A percentile compares a stretch with the other conserved stretches of the same genome.
phyloP scores from a whole-genome alignment of 2,113 vertebrate genomes.

The Cephalopholis sonnerati region DNA sequence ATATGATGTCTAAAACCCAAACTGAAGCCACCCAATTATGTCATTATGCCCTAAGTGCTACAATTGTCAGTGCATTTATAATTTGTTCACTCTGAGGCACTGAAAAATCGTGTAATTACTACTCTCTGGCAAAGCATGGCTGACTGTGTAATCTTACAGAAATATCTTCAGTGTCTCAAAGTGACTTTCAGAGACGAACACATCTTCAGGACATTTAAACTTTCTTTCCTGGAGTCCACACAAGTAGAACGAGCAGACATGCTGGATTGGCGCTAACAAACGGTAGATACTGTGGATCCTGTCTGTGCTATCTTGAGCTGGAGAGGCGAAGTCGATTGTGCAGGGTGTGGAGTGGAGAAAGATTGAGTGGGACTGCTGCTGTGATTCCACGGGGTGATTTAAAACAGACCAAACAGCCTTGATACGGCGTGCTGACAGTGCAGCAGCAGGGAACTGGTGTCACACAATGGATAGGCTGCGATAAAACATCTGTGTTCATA shows the following conservation, averaged over 20 bases:
- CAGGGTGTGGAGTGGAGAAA: slow-evolving; percentile 8
- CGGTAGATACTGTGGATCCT: slow-evolving; percentile 1
- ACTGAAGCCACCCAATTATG: neutral
- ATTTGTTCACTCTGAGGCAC: neutral
- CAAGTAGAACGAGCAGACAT: neutral
- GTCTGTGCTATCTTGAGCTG: neutral
- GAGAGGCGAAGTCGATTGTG: slow-evolving; percentile 7
- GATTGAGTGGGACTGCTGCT: slow-evolving; percentile 26
- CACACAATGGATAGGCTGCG: slow-evolving; percentile 42
- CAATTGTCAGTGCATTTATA: neutral
- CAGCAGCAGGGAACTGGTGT: slow-evolving; percentile 51
- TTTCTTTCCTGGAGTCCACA: slow-evolving; percentile 1
- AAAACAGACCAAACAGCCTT: slow-evolving; percentile 46
- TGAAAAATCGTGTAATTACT: slow-evolving; percentile 4
- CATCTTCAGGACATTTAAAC: slow-evolving; percentile 21
- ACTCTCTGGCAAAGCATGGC: neutral
- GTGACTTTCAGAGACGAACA: neutral
- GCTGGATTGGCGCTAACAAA: neutral
- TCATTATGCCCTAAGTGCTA: neutral
- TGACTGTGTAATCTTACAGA: neutral
- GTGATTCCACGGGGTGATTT: slow-evolving; percentile 54
- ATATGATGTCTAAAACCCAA: too few species aligned
- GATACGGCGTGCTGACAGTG: slow-evolving; percentile 60
- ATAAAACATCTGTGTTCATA: slow-evolving; percentile 54
- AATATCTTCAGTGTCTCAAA: slow-evolving; percentile 1